Evolutionary conservation across 30 jellyfish, hydroid and myxozoan genomes (phyloP).

Genomic region (Rhopilema esculentum): DNA sequence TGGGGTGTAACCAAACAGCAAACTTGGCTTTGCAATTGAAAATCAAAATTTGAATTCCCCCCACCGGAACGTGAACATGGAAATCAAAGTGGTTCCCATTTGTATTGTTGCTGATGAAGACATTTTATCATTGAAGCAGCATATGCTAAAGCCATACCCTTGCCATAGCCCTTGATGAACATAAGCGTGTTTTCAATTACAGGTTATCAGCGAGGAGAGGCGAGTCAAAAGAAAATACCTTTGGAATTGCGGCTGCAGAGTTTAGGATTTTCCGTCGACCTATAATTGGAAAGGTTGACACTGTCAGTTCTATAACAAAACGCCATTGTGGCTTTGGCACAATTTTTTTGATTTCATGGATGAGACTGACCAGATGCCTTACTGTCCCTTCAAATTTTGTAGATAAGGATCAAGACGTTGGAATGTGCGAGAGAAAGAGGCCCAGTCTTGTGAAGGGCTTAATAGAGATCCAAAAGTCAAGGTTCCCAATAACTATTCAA

Average conservation of each 20-base stretch:
- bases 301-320: constrained; percentile 8
- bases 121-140: constrained; percentile 13
- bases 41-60: constrained; percentile 18
- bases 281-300: constrained; percentile 5
- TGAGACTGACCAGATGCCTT: background rate
- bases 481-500: background rate
- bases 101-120: background rate
- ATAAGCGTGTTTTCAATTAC: constrained; percentile 11
- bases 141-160: constrained; percentile 20
- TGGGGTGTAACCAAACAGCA: constrained; percentile 28
- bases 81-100: background rate
- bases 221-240: constrained; percentile 13
- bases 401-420: background rate
- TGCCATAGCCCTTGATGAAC: constrained; percentile 26
- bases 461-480: background rate
- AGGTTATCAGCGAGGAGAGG: background rate
- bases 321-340: constrained; percentile 30
- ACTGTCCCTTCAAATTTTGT: background rate
- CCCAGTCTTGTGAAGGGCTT: background rate
- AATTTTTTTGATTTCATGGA: background rate
- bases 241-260: constrained; percentile 3
- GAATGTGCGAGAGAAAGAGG: background rate
- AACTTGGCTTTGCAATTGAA: constrained; percentile 36
- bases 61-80: background rate
- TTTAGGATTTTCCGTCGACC: constrained; percentile 19